phyloP scores from a whole-genome alignment of 2,888 invertebrate genomes.

The Pseudoips prasinana region DNA sequence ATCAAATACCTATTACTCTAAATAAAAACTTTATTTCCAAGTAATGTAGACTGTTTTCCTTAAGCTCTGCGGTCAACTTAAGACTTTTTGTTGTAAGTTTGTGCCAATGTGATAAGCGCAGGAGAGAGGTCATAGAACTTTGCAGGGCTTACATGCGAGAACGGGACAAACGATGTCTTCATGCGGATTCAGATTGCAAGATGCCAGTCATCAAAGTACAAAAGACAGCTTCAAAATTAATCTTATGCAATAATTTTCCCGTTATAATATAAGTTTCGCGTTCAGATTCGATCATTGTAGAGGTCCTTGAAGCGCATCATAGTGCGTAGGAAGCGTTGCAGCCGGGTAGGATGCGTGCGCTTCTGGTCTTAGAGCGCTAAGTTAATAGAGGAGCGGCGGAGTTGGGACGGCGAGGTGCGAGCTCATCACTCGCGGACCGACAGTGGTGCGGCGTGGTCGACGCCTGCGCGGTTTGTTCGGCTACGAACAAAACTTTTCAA shows the following conservation, averaged over 20 bases:
- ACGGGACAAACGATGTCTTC: slow-evolving; percentile 27
- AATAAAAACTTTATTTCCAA: slow-evolving; percentile 21
- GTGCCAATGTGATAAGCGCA: slow-evolving; percentile 64
- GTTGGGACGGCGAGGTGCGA: slow-evolving; percentile 4
- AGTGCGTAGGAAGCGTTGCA: slow-evolving; percentile 41
- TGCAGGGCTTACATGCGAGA: slow-evolving; percentile 50
- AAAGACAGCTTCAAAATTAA: no score
- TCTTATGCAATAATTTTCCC: no score
- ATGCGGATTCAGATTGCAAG: slow-evolving; percentile 16
- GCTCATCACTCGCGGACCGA: slow-evolving; percentile 63
- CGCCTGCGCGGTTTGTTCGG: slow-evolving; percentile 42
- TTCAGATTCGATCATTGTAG: no score
- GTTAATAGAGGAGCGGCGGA: slow-evolving; percentile 34
- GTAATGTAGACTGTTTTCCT: slow-evolving; percentile 26
- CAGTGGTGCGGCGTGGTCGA: slow-evolving; percentile 64
- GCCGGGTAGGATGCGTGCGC: slow-evolving; percentile 27
- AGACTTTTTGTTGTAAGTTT: slow-evolving; percentile 43
- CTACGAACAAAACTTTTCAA: slow-evolving; percentile 50
- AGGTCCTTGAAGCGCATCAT: slow-evolving; percentile 31
- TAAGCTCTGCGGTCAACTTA: slow-evolving; percentile 25
- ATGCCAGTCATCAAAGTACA: slow-evolving; percentile 2
- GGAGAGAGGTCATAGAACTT: slow-evolving; percentile 74
- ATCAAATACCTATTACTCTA: slow-evolving; percentile 8
- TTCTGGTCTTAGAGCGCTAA: slow-evolving; percentile 42
- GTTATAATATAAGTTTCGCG: no score